phyloP scores from a whole-genome alignment of 2,797 vertebrate species.

The Helicolenus hilgendorfi region DNA sequence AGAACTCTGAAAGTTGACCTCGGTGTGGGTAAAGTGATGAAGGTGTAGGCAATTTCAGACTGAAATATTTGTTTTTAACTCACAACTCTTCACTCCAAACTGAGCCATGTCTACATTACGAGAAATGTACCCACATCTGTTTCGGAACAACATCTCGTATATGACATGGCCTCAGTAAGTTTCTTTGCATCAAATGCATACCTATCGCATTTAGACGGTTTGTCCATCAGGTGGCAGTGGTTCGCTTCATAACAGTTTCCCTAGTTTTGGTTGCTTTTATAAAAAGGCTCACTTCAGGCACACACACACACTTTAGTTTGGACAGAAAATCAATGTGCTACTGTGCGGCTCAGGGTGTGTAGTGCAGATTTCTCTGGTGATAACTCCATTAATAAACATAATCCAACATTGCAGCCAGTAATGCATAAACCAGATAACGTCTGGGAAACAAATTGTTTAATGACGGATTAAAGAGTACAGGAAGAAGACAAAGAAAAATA shows the following conservation, averaged over 20 bases:
- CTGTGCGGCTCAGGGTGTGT: conserved; percentile 30
- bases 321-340: conserved; percentile 52
- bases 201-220: not conserved
- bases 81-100: not conserved
- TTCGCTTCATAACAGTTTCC: conserved; percentile 18
- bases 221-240: conserved; percentile 76
- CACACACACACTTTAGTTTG: conserved; percentile 5
- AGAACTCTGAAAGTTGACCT: conserved; percentile 12
- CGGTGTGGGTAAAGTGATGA: not conserved
- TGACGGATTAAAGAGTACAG: conserved; percentile 33
- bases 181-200: not conserved
- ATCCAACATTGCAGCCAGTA: conserved; percentile 33
- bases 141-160: not conserved
- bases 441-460: conserved; percentile 35
- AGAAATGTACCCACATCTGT: not conserved
- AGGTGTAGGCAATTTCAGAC: not conserved
- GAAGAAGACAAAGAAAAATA: not conserved
- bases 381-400: conserved; percentile 68
- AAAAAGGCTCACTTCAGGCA: not conserved
- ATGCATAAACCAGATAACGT: conserved; percentile 37
- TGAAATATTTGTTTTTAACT: not conserved
- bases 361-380: conserved; percentile 54
- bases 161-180: not conserved
- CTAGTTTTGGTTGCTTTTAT: not conserved
- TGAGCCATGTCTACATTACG: not conserved